Evolutionary conservation across 2,888 invertebrate genomes (phyloP).

Genomic region (Plagodis pulveraria): DNA sequence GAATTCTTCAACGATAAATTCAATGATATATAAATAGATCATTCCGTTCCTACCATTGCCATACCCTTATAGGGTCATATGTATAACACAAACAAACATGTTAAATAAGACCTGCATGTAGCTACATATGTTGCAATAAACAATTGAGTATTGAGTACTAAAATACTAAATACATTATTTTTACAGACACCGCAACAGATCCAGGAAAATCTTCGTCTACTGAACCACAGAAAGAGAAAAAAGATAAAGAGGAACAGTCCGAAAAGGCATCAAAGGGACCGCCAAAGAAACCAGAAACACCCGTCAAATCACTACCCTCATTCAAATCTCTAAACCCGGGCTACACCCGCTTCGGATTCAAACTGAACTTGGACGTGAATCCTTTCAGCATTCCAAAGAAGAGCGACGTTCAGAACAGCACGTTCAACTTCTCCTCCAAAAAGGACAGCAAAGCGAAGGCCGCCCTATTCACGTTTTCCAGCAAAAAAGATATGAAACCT

Average conservation of each 20-base stretch:
- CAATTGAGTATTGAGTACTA: no score
- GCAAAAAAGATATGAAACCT: conserved; percentile 11
- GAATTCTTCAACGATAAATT: no score
- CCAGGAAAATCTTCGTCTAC: conserved; percentile 13
- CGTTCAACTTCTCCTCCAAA: background rate
- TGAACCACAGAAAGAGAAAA: conserved; percentile 14
- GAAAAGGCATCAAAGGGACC: conserved; percentile 31
- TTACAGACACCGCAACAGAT: conserved; percentile 42
- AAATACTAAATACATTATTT: no score
- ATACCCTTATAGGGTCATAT: no score
- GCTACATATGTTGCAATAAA: no score
- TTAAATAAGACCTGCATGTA: no score
- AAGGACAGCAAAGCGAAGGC: conserved; percentile 7
- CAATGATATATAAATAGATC: no score
- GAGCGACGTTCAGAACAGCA: conserved; percentile 26
- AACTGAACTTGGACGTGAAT: conserved; percentile 69
- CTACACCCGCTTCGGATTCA: conserved; percentile 81
- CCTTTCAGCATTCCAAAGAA: conserved; percentile 66
- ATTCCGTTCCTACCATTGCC: no score
- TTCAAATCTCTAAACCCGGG: conserved; percentile 55
- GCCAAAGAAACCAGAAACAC: conserved; percentile 46
- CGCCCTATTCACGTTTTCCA: conserved; percentile 1
- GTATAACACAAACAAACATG: no score
- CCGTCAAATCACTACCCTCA: conserved; percentile 49
- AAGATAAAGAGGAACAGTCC: conserved; percentile 18